Evolutionary conservation across 2,797 vertebrate species (phyloP).

Genomic region (Labeo calbasu): DNA sequence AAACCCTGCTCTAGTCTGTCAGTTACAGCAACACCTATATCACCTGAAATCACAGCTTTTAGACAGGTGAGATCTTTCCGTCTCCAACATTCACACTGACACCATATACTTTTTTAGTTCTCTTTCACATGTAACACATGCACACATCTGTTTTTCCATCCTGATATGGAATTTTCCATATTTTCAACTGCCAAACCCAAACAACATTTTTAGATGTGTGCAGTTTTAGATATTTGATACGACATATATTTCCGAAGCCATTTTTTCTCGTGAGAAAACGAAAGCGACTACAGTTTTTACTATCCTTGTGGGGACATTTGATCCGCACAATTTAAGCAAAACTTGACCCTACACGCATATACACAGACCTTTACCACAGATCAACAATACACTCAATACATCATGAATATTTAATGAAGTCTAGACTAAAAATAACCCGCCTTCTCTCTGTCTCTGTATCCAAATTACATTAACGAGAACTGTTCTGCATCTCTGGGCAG

Average conservation of each 20-base stretch:
- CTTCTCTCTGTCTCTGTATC: not conserved
- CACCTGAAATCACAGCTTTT: slow-evolving; percentile 13
- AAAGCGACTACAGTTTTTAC: slow-evolving; percentile 1
- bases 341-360: not conserved
- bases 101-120: not conserved
- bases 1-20: not conserved
- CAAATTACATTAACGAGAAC: not conserved
- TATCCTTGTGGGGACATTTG: slow-evolving; percentile 11
- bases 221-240: not conserved
- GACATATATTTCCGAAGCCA: not conserved
- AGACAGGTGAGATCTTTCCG: slow-evolving; percentile 1
- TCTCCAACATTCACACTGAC: not conserved
- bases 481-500: not conserved
- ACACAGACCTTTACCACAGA: slow-evolving; percentile 34
- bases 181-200: not conserved
- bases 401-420: slow-evolving; percentile 47
- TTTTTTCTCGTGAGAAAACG: not conserved
- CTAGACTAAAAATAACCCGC: slow-evolving; percentile 41
- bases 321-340: not conserved
- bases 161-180: not conserved
- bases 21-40: not conserved
- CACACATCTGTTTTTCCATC: slow-evolving; percentile 10
- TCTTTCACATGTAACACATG: not conserved
- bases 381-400: not conserved
- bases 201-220: not conserved